Evolutionary conservation across 1,140 invertebrate genomes (phyloP).

Genomic region (Aphaenogaster ashmeadi): DNA sequence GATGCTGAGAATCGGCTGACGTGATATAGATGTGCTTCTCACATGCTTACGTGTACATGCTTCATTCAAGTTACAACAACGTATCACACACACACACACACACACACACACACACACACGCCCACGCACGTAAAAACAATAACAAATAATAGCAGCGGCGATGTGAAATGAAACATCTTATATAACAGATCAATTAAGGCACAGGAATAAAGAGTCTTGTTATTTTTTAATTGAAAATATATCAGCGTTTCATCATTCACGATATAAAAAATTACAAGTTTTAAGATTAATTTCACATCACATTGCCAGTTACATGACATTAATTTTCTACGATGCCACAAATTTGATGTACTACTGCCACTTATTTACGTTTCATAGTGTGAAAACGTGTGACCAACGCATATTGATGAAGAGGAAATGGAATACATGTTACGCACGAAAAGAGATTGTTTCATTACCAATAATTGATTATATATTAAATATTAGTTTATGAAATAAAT

Average conservation of each 20-base stretch:
- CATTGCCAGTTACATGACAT: constrained; percentile 31
- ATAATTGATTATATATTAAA: neutral
- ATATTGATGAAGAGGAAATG: neutral
- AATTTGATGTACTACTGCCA: constrained; percentile 58
- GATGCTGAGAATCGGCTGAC: constrained; percentile 72
- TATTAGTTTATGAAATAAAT: neutral
- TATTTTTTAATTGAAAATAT: constrained; percentile 26
- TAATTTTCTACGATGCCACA: constrained; percentile 23
- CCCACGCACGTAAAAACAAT: constrained; percentile 33
- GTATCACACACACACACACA: neutral
- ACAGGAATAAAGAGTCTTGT: neutral
- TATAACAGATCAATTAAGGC: constrained; percentile 31
- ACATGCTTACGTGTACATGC: constrained; percentile 72
- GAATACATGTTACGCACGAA: neutral
- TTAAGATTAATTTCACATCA: constrained; percentile 44
- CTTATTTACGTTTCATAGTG: constrained; percentile 36
- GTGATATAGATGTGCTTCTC: constrained; percentile 48
- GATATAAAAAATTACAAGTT: constrained; percentile 12
- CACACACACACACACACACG: neutral
- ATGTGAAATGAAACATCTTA: constrained; percentile 62
- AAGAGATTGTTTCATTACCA: neutral
- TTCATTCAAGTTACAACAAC: constrained; percentile 63
- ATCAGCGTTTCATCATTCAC: neutral
- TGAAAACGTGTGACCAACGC: neutral
- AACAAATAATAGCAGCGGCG: constrained; percentile 49